A percentile compares a stretch with the other conserved stretches of the same genome.
These are phyloP conservation scores for Octopus bimaculoides DNA, from an alignment of 1,140 invertebrate genomes.

Conservation along the genomic window DNA sequence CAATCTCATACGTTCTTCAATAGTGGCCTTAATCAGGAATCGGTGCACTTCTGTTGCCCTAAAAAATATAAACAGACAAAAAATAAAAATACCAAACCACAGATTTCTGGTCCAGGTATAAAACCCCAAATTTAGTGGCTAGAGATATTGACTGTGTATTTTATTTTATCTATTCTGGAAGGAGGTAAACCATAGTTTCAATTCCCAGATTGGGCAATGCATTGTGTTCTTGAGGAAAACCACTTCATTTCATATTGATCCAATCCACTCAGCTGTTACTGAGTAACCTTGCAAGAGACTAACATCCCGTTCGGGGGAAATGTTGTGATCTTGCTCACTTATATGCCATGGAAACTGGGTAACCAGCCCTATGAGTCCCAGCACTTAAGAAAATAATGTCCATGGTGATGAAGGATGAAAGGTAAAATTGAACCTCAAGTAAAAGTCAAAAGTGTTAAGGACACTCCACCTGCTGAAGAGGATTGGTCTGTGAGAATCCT, in stretches of 20 bases:
- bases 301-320: too few relatives aligned
- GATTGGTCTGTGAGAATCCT: too few relatives aligned
- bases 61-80: constrained; percentile 22
- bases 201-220: not conserved
- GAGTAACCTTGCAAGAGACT: too few relatives aligned
- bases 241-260: not conserved
- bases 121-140: not conserved
- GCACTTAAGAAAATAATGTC: too few relatives aligned
- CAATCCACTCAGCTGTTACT: not conserved
- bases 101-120: not conserved
- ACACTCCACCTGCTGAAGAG: too few relatives aligned
- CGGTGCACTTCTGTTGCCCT: constrained; percentile 66
- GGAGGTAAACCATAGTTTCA: not conserved
- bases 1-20: constrained; percentile 69
- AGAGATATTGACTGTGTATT: not conserved
- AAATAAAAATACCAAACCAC: constrained; percentile 9
- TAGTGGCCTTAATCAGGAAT: constrained; percentile 69
- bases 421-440: too few relatives aligned
- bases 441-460: too few relatives aligned
- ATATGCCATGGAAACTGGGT: too few relatives aligned
- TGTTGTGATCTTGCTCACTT: too few relatives aligned
- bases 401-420: too few relatives aligned
- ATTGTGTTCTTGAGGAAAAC: not conserved
- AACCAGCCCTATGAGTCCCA: too few relatives aligned
- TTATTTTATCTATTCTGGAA: not conserved